These are phyloP conservation scores for Sebastes schlegelii DNA, from an alignment of 2,113 vertebrate genomes.

Conservation along the genomic window DNA sequence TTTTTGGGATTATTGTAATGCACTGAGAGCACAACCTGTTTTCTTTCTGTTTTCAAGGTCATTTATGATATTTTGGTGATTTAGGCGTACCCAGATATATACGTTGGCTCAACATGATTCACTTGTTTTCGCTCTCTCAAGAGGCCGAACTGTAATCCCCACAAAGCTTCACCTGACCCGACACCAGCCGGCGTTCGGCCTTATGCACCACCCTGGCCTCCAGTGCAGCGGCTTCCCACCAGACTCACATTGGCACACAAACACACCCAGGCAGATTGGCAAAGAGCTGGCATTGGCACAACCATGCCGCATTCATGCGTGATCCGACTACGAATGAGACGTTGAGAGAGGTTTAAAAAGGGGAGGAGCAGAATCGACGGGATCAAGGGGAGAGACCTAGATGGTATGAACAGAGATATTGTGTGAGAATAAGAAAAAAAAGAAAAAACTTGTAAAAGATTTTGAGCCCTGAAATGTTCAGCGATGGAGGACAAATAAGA, in stretches of 20 bases:
- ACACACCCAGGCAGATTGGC: slow-evolving; percentile 79
- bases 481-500: slow-evolving; percentile 67
- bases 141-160: slow-evolving; percentile 53
- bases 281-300: slow-evolving; percentile 84
- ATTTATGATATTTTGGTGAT: slow-evolving; percentile 33
- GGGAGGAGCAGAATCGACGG: slow-evolving; percentile 70
- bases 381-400: slow-evolving; percentile 61
- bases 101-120: slow-evolving; percentile 33
- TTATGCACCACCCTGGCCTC: slow-evolving; percentile 41
- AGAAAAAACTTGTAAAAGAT: slow-evolving; percentile 68
- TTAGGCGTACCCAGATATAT: neutral
- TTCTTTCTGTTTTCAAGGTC: neutral
- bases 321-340: slow-evolving; percentile 82
- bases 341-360: slow-evolving; percentile 70
- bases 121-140: slow-evolving; percentile 45
- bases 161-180: slow-evolving; percentile 69
- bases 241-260: slow-evolving; percentile 68
- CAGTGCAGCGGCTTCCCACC: slow-evolving; percentile 62
- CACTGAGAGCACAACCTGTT: neutral
- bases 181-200: slow-evolving; percentile 48
- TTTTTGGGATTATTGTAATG: neutral
- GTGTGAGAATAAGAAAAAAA: slow-evolving; percentile 50
- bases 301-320: slow-evolving; percentile 84
- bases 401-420: slow-evolving; percentile 62
- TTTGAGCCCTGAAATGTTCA: slow-evolving; percentile 64